Evolutionary conservation across 2,797 vertebrate species (phyloP), one percentile per base, ranked within the genome.

Genomic region (Coranthus polyacanthus): DNA sequence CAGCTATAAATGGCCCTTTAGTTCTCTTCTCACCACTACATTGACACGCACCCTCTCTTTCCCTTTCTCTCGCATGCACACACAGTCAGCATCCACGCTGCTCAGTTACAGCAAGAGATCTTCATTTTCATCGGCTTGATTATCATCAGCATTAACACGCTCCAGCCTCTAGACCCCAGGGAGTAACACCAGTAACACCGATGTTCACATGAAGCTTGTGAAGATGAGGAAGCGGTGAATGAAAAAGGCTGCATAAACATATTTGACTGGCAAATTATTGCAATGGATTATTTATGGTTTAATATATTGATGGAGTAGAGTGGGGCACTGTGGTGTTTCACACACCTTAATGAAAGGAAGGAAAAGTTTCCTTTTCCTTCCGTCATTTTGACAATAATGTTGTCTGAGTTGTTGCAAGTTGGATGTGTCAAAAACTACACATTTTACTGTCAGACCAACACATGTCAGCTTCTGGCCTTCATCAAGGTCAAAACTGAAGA

Each of bases 1-100:
- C 89, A 89, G 83, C 86, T 88, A 90, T 89, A 91, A 91, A 90
- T 90, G 89, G 79, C 77, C 78, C 81, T 89, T 90, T 86, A 85
- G 83, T 86, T 86, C 77, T 85, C 72, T 83, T 73, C 81, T 84
- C 81, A 77, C 65, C 79, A 80, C 69, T 76, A 78, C 85, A 82
- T 57, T 68, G 73, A 83, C 72, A 83, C 80, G 78, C 71, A 67
- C 78, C 50, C 75, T 45, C 45, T 46, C 59, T 67, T 36, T 46
- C 22, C 53, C 43, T 59, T 47, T 57, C 20, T 59, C 43, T 52
- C 18, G 39, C 62, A 58, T 17, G 62, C 57, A 67, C 63, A 51
- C 68, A 72, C 58, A 67, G 50, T 55, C 53, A 39, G 50, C 57
- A 64, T 20, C 36, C 63, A 57, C 44, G 64, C 17, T 12, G 18